Conservation (phyloP, 2,113 vertebrate genomes). For the Tricholaema leucomelas region DNA sequence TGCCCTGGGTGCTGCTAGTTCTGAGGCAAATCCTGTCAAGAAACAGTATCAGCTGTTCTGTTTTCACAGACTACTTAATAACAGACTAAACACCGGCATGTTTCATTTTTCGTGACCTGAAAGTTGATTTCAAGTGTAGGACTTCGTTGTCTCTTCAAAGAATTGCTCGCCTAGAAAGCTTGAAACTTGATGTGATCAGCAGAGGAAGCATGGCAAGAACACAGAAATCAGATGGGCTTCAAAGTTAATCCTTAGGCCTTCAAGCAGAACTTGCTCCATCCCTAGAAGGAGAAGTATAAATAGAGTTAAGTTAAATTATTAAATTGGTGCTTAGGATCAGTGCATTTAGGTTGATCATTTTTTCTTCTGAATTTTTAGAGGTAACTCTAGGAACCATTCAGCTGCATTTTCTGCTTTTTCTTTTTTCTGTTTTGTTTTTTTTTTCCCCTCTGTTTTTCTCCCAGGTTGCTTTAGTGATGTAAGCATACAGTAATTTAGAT, state of each 20-base stretch:
- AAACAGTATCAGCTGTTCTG: neutral
- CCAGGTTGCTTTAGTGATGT: slow-evolving; percentile 46
- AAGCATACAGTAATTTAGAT: slow-evolving; percentile 64
- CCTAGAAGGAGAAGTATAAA: slow-evolving; percentile 57
- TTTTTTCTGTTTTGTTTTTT: neutral
- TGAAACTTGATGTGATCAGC: slow-evolving; percentile 36
- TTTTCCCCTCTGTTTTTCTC: neutral
- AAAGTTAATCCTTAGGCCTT: slow-evolving; percentile 63
- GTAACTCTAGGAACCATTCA: slow-evolving; percentile 55
- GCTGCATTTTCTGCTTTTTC: slow-evolving; percentile 15
- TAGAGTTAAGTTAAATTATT: slow-evolving; percentile 68
- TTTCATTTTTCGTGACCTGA: slow-evolving; percentile 64
- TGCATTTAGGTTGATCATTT: slow-evolving; percentile 62
- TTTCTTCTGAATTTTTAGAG: slow-evolving; percentile 57
- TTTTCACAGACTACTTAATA: slow-evolving; percentile 38
- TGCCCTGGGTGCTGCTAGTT: slow-evolving; percentile 70
- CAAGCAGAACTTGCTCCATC: slow-evolving; percentile 57
- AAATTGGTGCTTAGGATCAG: slow-evolving; percentile 81
- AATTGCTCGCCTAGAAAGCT: slow-evolving; percentile 36
- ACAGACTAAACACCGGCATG: slow-evolving; percentile 44
- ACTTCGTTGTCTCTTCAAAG: slow-evolving; percentile 28
- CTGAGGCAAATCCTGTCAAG: slow-evolving; percentile 31
- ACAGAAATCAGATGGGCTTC: slow-evolving; percentile 51
- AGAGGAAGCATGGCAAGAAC: slow-evolving; percentile 52
- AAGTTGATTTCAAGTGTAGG: slow-evolving; percentile 57